Evolutionary conservation across 1,140 invertebrate genomes (phyloP).

Genomic region (Zaprionus camerounensis): DNA sequence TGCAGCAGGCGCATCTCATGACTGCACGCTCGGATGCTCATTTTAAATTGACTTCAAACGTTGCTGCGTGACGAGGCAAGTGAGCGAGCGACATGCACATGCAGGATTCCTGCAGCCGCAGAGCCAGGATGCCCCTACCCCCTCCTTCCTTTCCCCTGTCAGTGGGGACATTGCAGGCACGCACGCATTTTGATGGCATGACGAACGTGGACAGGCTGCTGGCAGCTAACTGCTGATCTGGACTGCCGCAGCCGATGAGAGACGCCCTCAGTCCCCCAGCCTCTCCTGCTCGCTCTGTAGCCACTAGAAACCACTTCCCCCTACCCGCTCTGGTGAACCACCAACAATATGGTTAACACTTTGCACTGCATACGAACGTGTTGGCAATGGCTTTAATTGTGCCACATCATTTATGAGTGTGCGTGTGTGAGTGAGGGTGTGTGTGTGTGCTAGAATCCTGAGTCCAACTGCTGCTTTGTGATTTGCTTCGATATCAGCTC

Average conservation of each 20-base stretch:
- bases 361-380: slow-evolving; percentile 41
- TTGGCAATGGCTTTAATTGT: slow-evolving; percentile 65
- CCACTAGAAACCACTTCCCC: background rate
- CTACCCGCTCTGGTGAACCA: slow-evolving; percentile 21
- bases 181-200: slow-evolving; percentile 75
- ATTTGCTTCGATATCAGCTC: slow-evolving; percentile 26
- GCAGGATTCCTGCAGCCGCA: slow-evolving; percentile 16
- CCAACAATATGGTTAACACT: slow-evolving; percentile 77
- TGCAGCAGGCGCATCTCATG: slow-evolving; percentile 69
- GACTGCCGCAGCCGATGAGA: background rate
- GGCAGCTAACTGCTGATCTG: slow-evolving; percentile 28
- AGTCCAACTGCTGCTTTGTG: slow-evolving; percentile 9
- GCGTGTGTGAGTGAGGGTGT: background rate
- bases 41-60: slow-evolving; percentile 83
- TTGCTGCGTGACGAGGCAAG: slow-evolving; percentile 71
- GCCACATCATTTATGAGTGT: slow-evolving; percentile 69
- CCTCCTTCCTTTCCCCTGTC: background rate
- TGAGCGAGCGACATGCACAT: slow-evolving; percentile 34
- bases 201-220: slow-evolving; percentile 72
- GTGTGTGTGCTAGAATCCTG: background rate
- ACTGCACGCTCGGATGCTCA: slow-evolving; percentile 80
- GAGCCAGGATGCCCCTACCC: slow-evolving; percentile 28
- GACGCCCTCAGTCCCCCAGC: background rate
- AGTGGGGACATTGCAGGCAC: slow-evolving; percentile 53
- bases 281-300: background rate